A percentile compares a stretch with the other conserved stretches of the same genome.
Conservation (phyloP, 2,888 invertebrate species). For the Cataglyphis rosenhaueri region DNA sequence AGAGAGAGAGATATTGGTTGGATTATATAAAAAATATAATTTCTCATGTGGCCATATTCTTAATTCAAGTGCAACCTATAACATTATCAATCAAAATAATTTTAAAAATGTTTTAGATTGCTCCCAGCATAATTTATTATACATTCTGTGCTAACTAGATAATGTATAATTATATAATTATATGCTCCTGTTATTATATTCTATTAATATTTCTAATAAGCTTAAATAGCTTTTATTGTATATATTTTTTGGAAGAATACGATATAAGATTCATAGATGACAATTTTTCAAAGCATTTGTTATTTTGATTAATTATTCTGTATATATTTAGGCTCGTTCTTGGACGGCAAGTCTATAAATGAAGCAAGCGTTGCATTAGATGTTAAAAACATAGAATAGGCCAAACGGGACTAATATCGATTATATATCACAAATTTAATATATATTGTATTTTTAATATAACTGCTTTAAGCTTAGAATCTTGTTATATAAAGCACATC, state of each 20-base stretch:
- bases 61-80: constrained; percentile 12
- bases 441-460: constrained; percentile 22
- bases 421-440: constrained; percentile 43
- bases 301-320: constrained; percentile 48
- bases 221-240: constrained; percentile 11
- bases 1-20: background rate
- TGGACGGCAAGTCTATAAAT: constrained; percentile 40
- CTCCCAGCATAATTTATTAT: constrained; percentile 41
- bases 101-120: constrained; percentile 34
- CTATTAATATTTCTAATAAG: constrained; percentile 9
- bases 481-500: constrained; percentile 15
- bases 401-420: constrained; percentile 24
- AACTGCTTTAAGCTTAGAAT: constrained; percentile 17
- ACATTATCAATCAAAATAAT: constrained; percentile 26
- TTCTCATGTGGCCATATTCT: constrained; percentile 4
- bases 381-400: constrained; percentile 38
- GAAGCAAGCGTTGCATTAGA: constrained; percentile 37
- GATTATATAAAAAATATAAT: constrained; percentile 38
- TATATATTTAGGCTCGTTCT: constrained; percentile 39
- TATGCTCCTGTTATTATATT: constrained; percentile 36
- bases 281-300: constrained; percentile 48
- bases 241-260: constrained; percentile 15
- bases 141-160: constrained; percentile 27
- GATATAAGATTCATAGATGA: constrained; percentile 24
- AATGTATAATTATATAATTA: constrained; percentile 42